Conservation (phyloP, 2,113 vertebrate genomes). For the Cryptotis parvus region DNA sequence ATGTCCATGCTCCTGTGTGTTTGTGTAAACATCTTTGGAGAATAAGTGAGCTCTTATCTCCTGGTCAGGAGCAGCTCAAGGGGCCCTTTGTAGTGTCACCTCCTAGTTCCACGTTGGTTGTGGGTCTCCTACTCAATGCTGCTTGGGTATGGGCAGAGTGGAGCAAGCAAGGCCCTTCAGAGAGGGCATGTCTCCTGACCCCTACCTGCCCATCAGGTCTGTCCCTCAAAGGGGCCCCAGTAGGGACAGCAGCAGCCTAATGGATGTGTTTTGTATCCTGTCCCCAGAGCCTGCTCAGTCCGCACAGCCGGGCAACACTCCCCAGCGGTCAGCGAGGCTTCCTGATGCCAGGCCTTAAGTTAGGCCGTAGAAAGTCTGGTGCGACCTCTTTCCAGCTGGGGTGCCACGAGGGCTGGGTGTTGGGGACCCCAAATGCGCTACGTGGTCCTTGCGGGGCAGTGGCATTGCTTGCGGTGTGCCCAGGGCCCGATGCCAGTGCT, state of each 20-base stretch:
- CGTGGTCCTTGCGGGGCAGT: not conserved
- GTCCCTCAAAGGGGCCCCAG: not conserved
- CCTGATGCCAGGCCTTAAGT: conserved; percentile 45
- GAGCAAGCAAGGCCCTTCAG: not conserved
- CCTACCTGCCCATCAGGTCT: not conserved
- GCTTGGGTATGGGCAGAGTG: not conserved
- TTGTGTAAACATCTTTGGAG: not conserved
- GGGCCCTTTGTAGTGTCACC: not conserved
- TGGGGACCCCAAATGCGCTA: not conserved
- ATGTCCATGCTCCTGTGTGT: not conserved
- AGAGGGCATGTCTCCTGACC: not conserved
- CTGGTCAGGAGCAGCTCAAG: not conserved
- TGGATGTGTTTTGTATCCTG: conserved; percentile 66
- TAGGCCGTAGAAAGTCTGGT: conserved; percentile 80
- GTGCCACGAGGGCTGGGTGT: not conserved
- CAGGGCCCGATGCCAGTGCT: not conserved
- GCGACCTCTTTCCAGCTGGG: conserved; percentile 57
- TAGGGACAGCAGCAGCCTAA: conserved; percentile 46
- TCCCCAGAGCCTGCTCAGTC: conserved; percentile 82
- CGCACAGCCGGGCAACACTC: conserved; percentile 57
- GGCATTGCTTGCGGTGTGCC: not conserved
- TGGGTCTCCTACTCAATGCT: not conserved
- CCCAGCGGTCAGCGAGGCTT: conserved; percentile 68
- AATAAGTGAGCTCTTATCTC: not conserved
- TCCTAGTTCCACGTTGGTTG: not conserved